Evolutionary conservation across 2,113 vertebrate species (phyloP).

Genomic region (Muscicapa adusta): DNA sequence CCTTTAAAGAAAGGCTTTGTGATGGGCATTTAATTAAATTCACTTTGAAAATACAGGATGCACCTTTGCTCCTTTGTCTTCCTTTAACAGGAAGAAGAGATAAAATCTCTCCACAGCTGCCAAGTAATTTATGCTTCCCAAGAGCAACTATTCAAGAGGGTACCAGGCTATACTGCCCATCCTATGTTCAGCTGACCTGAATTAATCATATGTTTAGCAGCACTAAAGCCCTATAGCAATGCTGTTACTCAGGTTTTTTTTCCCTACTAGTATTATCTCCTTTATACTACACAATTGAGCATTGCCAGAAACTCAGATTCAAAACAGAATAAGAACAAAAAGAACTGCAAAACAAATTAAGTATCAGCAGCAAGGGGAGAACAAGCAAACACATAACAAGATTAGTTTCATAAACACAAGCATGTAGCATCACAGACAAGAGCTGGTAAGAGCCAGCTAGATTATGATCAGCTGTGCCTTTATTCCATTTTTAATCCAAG

Average conservation of each 20-base stretch:
- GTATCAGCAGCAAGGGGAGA: background rate
- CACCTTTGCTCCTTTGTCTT: background rate
- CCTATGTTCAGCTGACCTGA: background rate
- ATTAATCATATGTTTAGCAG: background rate
- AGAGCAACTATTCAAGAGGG: background rate
- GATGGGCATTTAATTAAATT: slow-evolving; percentile 17
- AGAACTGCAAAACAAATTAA: background rate
- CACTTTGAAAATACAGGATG: background rate
- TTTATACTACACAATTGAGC: background rate
- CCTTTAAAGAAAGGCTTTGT: background rate
- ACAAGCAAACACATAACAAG: slow-evolving; percentile 17
- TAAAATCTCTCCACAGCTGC: background rate
- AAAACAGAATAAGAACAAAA: background rate
- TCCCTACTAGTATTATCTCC: background rate
- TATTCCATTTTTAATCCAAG: slow-evolving; percentile 23
- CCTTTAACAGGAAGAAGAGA: background rate
- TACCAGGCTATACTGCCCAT: background rate
- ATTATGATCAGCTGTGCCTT: slow-evolving; percentile 29
- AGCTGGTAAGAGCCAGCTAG: slow-evolving; percentile 25
- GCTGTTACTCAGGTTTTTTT: background rate
- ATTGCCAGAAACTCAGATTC: background rate
- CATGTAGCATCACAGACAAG: background rate
- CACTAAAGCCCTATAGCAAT: background rate
- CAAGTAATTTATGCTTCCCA: background rate
- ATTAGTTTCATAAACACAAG: slow-evolving; percentile 34